These are phyloP conservation scores for Mustelus asterias DNA, from an alignment of 2,113 vertebrate genomes.

Conservation along the genomic window DNA sequence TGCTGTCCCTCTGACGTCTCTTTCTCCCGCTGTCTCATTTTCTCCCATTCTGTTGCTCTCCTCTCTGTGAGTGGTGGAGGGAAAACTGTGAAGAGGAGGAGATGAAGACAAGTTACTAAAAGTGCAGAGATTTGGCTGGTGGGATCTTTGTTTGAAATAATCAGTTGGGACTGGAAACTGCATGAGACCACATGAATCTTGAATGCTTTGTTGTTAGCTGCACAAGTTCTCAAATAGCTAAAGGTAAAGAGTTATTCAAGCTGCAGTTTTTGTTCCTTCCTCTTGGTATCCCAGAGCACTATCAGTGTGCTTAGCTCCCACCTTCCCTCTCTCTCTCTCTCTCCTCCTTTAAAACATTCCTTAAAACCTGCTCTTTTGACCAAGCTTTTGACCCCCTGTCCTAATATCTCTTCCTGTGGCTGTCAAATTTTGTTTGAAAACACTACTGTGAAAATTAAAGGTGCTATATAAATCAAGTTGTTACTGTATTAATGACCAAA, in stretches of 20 bases:
- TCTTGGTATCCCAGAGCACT: not conserved
- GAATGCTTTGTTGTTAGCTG: not conserved
- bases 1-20: not conserved
- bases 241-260: not conserved
- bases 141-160: not conserved
- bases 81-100: not conserved
- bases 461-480: not conserved
- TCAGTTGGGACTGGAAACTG: not conserved
- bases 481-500: not conserved
- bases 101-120: not conserved
- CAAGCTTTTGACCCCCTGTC: not conserved
- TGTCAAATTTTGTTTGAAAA: not conserved
- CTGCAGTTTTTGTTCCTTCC: not conserved
- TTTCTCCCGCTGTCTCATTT: not conserved
- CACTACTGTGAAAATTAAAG: not conserved
- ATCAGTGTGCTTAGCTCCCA: not conserved
- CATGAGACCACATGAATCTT: not conserved
- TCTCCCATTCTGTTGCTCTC: not conserved
- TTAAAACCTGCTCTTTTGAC: not conserved
- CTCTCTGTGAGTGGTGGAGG: not conserved
- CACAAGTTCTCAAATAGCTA: not conserved
- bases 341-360: not conserved
- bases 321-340: not conserved
- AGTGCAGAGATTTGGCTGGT: not conserved
- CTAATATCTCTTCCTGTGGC: not conserved